Conservation (phyloP, 2,888 invertebrate genomes). For the Rhorus exstirpatorius region DNA sequence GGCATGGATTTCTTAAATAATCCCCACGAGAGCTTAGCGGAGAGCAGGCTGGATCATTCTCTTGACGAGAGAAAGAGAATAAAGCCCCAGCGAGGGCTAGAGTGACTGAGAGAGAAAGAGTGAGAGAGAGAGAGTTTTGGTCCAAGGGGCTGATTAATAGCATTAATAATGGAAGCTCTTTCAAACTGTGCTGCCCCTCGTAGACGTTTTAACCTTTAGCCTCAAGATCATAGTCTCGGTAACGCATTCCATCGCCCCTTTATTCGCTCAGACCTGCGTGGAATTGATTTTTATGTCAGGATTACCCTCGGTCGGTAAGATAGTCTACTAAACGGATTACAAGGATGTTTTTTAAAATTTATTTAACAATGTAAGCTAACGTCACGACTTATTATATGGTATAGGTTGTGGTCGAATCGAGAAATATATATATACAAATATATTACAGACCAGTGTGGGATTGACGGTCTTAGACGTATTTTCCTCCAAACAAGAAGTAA, state of each 20-base stretch:
- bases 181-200: conserved; percentile 36
- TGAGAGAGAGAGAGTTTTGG: conserved; percentile 11
- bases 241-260: neutral
- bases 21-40: conserved; percentile 46
- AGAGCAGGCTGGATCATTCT: conserved; percentile 42
- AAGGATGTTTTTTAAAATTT: no score
- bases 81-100: neutral
- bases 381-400: no score
- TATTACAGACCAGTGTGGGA: no score
- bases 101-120: neutral
- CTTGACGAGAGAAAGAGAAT: conserved; percentile 51
- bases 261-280: neutral
- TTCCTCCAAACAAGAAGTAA: no score
- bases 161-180: conserved; percentile 78
- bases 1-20: conserved; percentile 74
- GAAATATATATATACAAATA: no score
- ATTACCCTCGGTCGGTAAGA: conserved; percentile 6
- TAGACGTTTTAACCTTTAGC: conserved; percentile 27
- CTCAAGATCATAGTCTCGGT: neutral
- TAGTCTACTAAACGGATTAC: conserved; percentile 11
- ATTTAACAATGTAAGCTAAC: no score
- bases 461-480: no score
- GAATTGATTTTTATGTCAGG: neutral
- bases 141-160: conserved; percentile 78
- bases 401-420: no score